phyloP scores from a whole-genome alignment of 1,140 invertebrate species.

The Proctacanthus coquilletti region DNA sequence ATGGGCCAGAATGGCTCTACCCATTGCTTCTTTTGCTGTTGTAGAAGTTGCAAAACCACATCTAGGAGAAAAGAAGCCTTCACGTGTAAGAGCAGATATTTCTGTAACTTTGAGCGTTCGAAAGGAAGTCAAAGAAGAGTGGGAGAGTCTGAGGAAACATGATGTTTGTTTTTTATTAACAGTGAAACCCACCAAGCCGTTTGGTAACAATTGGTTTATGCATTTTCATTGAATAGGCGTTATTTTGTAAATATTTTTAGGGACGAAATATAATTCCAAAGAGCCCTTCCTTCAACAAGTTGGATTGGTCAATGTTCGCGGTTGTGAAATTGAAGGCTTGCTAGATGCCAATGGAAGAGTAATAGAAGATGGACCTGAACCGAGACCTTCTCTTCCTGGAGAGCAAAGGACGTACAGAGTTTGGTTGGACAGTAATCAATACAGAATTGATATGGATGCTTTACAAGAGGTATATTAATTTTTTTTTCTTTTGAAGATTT shows the following conservation, averaged over 20 bases:
- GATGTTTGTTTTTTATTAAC: conserved; percentile 96
- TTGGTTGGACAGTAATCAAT: conserved; percentile 92
- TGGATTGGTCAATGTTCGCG: conserved; percentile 79
- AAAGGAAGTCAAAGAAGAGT: conserved; percentile 86
- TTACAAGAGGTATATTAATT: conserved; percentile 17
- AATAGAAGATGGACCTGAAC: conserved; percentile 93
- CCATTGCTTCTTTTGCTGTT: conserved; percentile 81
- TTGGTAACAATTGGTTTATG: conserved; percentile 39
- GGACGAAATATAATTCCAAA: conserved; percentile 65
- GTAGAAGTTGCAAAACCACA: conserved; percentile 88
- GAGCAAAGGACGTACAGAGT: conserved; percentile 87
- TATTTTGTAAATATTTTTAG: conserved; percentile 4
- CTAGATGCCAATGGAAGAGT: conserved; percentile 89
- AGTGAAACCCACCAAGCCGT: conserved; percentile 64
- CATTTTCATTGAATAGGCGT: not conserved
- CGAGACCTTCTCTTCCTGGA: conserved; percentile 67
- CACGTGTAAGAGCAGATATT: conserved; percentile 85
- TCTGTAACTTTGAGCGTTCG: conserved; percentile 81
- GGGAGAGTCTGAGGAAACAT: conserved; percentile 93
- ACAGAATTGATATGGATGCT: conserved; percentile 80
- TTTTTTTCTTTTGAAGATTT: not conserved
- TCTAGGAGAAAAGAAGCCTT: conserved; percentile 86
- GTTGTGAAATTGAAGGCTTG: conserved; percentile 98
- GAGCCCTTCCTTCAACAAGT: conserved; percentile 80
- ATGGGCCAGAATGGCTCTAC: conserved; percentile 97